Conservation (phyloP, 2,888 invertebrate genomes). For the Leptinotarsa tumamoca region DNA sequence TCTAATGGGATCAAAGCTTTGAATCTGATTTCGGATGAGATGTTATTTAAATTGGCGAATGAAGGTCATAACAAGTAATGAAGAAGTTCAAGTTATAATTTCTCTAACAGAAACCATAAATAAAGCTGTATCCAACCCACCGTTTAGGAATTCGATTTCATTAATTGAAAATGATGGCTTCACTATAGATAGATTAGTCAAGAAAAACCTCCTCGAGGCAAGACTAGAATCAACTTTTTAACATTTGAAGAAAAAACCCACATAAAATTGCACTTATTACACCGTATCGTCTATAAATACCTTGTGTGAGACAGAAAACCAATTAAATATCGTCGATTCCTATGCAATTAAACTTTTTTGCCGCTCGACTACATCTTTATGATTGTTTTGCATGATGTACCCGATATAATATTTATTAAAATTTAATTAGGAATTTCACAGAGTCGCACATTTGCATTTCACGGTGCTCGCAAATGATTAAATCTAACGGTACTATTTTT, state of each 20-base stretch:
- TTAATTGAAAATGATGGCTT: conserved; percentile 7
- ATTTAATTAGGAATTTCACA: conserved; percentile 25
- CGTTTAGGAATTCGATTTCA: neutral
- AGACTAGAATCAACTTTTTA: neutral
- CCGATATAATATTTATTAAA: conserved; percentile 28
- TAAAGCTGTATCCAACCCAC: neutral
- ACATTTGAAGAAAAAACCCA: neutral
- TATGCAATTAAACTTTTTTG: conserved; percentile 29
- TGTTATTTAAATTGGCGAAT: too few relatives aligned
- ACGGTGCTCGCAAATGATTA: conserved; percentile 16
- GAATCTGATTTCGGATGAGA: too few relatives aligned
- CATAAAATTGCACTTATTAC: conserved; percentile 15
- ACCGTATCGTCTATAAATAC: conserved; percentile 26
- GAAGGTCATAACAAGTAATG: too few relatives aligned
- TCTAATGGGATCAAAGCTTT: too few relatives aligned
- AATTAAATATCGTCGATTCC: conserved; percentile 31
- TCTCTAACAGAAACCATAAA: too few relatives aligned
- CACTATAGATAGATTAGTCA: neutral
- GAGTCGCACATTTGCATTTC: conserved; percentile 23
- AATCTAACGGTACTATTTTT: conserved; percentile 21
- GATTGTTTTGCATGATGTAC: conserved; percentile 33
- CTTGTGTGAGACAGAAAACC: conserved; percentile 26
- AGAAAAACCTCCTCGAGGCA: conserved; percentile 1
- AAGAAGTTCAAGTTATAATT: too few relatives aligned
- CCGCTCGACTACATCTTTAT: conserved; percentile 31